Conservation (phyloP, 2,113 vertebrate species). For the Todiramphus saurophagus region DNA sequence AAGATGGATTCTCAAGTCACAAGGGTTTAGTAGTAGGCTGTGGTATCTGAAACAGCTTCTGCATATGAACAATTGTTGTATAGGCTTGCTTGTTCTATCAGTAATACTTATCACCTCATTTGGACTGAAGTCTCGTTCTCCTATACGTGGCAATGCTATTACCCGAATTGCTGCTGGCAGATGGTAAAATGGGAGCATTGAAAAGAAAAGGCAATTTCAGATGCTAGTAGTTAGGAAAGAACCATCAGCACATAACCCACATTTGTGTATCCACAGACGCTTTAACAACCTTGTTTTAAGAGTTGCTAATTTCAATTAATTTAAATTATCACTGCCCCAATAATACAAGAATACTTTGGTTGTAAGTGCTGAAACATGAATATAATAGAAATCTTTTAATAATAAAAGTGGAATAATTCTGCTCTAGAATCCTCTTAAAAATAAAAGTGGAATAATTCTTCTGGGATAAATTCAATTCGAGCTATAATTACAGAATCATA, state of each 20-base stretch:
- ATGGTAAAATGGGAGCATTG: neutral
- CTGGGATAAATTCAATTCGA: neutral
- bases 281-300: neutral
- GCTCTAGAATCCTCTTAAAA: neutral
- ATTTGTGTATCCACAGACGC: neutral
- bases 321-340: neutral
- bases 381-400: neutral
- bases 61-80: neutral
- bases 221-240: neutral
- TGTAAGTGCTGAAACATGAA: neutral
- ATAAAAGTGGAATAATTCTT: neutral
- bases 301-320: neutral
- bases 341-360: neutral
- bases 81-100: neutral
- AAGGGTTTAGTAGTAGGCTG: neutral
- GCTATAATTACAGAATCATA: neutral
- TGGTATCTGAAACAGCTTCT: neutral
- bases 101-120: neutral
- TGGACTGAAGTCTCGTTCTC: neutral
- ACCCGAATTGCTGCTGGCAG: neutral
- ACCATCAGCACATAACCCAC: neutral
- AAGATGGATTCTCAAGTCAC: neutral
- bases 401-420: neutral
- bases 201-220: neutral
- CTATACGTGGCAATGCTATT: neutral